Conservation (phyloP, 2,797 vertebrate species). For the Thunnus albacares region DNA sequence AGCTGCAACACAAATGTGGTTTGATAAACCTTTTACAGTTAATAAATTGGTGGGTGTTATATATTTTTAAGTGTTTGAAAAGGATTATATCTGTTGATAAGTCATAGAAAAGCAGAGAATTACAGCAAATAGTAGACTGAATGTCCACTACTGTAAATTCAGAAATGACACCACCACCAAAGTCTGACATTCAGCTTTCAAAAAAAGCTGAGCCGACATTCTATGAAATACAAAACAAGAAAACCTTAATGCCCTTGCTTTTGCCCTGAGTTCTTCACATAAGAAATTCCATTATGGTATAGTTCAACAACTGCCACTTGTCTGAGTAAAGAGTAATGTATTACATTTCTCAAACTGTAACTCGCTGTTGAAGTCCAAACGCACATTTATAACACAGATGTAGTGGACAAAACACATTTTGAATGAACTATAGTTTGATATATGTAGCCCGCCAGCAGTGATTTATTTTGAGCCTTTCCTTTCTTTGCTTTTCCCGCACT, state of each 20-base stretch:
- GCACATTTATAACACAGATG: constrained; percentile 74
- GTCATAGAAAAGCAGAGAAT: neutral
- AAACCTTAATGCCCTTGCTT: constrained; percentile 40
- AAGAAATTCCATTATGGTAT: constrained; percentile 71
- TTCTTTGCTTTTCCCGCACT: constrained; percentile 58
- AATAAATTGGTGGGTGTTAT: neutral
- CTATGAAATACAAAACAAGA: constrained; percentile 40
- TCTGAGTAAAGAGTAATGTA: constrained; percentile 71
- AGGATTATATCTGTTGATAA: neutral
- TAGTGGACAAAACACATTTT: constrained; percentile 75
- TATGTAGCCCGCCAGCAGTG: constrained; percentile 72
- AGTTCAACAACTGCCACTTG: constrained; percentile 72
- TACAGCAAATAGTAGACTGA: neutral
- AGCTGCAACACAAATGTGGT: neutral
- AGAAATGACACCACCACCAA: constrained; percentile 16
- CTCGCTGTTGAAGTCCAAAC: constrained; percentile 72
- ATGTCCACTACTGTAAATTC: constrained; percentile 15
- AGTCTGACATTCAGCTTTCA: constrained; percentile 24
- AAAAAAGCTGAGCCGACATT: constrained; percentile 42
- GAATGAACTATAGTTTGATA: constrained; percentile 77
- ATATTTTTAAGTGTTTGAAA: constrained; percentile 1
- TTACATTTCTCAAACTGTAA: constrained; percentile 74
- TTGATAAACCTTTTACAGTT: constrained; percentile 1
- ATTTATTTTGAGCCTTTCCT: constrained; percentile 78
- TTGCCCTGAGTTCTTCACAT: constrained; percentile 58